Evolutionary conservation across 2,797 vertebrate species (phyloP), one percentile per base, ranked within the genome.

Genomic region (Loris lydekkerianus): DNA sequence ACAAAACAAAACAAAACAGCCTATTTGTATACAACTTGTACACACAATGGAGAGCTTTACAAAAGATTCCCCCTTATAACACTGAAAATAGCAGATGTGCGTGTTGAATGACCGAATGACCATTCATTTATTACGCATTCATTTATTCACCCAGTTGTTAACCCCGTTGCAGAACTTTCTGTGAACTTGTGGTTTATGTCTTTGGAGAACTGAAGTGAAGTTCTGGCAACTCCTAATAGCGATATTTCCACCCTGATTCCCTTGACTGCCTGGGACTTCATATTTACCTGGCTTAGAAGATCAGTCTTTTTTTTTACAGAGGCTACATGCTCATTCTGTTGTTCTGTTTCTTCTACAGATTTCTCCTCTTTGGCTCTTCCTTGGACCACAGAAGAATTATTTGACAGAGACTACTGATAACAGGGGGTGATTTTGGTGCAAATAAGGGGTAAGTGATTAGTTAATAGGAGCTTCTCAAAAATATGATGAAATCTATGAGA

Each of bases 401-500:
- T 81, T 14, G 58, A 67, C 25, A 40, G 29, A 83, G 15, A 18
- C n/a, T 89, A 70, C 14, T 93, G 73, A 89, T 65, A 63, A 85
- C 77, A 84, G 31, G 61, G 53, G 18, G 0, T 21, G 63, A 14
- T 91, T 85, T 61, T 81, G 7, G 15, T 95, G 10, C 37, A 34
- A 94, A 77, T 40, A 43, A 43, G 4, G 25, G 2, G 10, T 76
- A 77, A 90, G 73, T 72, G 27, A 89, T 40, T 93, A 92, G n/a
- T 49, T 87, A 72, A 83, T 37, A 91, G 27, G 92, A 80, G 4
- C 17, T 61, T 96, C 77, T 93, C 27, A 89, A 93, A 89, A 87
- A 60, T 60, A 89, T 7, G 7, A n/a, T 60, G 58, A 86, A 67
- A 81, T 95, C 43, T 63, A 76, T 27, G 43, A 6, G 7, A 72